These are phyloP conservation scores for Falco naumanni DNA, from an alignment of 2,797 vertebrate genomes.

Conservation along the genomic window DNA sequence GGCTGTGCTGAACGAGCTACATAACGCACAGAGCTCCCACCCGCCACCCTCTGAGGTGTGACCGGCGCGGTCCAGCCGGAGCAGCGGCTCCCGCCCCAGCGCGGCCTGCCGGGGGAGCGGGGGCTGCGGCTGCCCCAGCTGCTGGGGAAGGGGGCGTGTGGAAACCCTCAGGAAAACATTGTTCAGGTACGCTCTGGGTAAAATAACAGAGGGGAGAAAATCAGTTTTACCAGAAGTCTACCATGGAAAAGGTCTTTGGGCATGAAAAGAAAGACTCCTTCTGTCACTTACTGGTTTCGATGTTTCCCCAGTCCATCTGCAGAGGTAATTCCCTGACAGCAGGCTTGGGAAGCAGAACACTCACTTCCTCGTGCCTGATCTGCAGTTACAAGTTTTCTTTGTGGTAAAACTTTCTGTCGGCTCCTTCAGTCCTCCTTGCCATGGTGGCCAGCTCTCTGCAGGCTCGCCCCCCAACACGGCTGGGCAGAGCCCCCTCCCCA, in stretches of 20 bases:
- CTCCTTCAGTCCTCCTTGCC: not conserved
- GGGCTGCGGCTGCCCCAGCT: not conserved
- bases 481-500: rapidly evolving
- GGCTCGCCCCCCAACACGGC: rapidly evolving
- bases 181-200: not conserved
- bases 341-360: rapidly evolving
- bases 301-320: not conserved
- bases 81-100: no score
- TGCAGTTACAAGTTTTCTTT: rapidly evolving
- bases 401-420: rapidly evolving
- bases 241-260: rapidly evolving
- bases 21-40: rapidly evolving
- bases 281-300: rapidly evolving
- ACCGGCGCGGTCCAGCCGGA: no score
- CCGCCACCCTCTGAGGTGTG: not conserved
- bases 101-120: no score
- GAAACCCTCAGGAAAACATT: rapidly evolving
- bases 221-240: rapidly evolving
- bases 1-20: not conserved
- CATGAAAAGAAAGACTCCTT: no score
- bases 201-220: no score
- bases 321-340: not conserved
- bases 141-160: rapidly evolving
- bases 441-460: rapidly evolving
- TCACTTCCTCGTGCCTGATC: rapidly evolving